Evolutionary conservation across 2,888 invertebrate genomes (phyloP).

Genomic region (Lasioglossum lativentre): DNA sequence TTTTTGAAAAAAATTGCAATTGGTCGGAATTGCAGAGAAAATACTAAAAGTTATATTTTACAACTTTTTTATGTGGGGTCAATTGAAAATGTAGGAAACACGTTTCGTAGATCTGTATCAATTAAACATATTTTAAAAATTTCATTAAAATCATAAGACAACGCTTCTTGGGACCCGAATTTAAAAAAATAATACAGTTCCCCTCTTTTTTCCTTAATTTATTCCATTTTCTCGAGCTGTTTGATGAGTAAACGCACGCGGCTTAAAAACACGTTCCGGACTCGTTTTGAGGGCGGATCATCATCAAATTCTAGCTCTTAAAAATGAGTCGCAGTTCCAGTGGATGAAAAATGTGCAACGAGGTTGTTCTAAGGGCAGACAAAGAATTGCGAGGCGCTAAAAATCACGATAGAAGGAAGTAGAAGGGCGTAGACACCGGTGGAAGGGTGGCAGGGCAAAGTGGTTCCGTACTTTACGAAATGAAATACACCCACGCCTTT

Average conservation of each 20-base stretch:
- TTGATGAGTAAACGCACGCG: background rate
- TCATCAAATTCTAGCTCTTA: conserved; percentile 11
- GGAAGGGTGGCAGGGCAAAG: conserved; percentile 54
- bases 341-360: conserved; percentile 28
- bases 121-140: no score
- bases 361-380: conserved; percentile 36
- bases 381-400: conserved; percentile 16
- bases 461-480: conserved; percentile 70
- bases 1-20: no score
- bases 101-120: no score
- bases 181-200: background rate
- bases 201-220: background rate
- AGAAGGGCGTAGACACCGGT: conserved; percentile 37
- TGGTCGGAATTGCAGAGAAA: no score
- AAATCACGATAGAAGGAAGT: conserved; percentile 61
- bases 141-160: no score
- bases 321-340: background rate
- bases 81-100: no score
- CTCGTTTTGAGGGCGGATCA: background rate
- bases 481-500: conserved; percentile 71
- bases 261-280: background rate
- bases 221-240: background rate
- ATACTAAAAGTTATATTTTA: no score
- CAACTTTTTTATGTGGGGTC: no score
- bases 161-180: background rate